Evolutionary conservation across 1,140 invertebrate genomes (phyloP).

Genomic region (Panagrolaimus sp.): DNA sequence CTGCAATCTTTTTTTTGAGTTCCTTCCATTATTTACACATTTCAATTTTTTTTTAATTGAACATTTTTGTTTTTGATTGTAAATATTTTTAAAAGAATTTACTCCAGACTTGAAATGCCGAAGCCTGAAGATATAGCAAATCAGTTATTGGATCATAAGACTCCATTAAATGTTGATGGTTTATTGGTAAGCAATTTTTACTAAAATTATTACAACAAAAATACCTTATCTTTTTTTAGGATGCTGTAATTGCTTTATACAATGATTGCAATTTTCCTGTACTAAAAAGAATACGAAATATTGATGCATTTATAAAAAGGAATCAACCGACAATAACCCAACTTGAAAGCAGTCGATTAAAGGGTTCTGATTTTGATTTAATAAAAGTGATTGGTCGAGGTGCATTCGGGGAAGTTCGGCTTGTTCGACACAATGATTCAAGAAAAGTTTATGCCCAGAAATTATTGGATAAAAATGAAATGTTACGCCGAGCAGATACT

Average conservation of each 20-base stretch:
- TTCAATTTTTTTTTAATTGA: neutral
- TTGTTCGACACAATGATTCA: conserved; percentile 87
- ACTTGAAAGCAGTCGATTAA: conserved; percentile 83
- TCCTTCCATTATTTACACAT: too few relatives aligned
- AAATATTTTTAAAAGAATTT: neutral
- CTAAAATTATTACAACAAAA: neutral
- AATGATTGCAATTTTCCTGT: conserved; percentile 90
- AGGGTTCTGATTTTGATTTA: conserved; percentile 84
- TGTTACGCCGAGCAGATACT: conserved; percentile 93
- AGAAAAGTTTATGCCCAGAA: conserved; percentile 96
- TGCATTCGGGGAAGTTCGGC: conserved; percentile 95
- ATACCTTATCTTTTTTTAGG: conserved; percentile 61
- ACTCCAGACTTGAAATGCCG: neutral
- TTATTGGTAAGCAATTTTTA: conserved; percentile 39
- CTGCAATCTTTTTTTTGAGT: too few relatives aligned
- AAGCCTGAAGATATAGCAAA: conserved; percentile 10
- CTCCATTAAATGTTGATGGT: conserved; percentile 49
- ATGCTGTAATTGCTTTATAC: conserved; percentile 88
- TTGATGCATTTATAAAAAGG: conserved; percentile 79
- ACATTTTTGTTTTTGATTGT: neutral
- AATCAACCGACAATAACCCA: conserved; percentile 59
- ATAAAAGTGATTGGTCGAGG: conserved; percentile 97
- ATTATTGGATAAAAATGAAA: conserved; percentile 94
- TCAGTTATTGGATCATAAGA: conserved; percentile 42
- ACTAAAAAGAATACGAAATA: conserved; percentile 89